Evolutionary conservation across 1,140 invertebrate genomes (phyloP).

Genomic region (Drosophila neocordata): DNA sequence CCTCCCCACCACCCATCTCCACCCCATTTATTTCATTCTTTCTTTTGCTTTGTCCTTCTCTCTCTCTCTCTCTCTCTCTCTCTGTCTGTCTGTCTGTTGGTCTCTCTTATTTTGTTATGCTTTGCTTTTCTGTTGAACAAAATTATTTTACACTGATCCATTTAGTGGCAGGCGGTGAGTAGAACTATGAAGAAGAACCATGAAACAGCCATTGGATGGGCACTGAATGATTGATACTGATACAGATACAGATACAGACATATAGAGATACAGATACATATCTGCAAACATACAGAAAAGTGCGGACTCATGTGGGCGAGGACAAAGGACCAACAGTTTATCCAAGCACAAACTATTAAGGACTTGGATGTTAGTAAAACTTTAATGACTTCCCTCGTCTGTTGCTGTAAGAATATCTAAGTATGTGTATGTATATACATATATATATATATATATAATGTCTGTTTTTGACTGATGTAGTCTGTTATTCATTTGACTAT

Average conservation of each 20-base stretch:
- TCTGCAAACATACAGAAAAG: background rate
- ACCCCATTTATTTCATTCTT: background rate
- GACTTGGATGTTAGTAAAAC: background rate
- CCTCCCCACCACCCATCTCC: background rate
- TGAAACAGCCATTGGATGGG: background rate
- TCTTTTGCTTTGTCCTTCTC: background rate
- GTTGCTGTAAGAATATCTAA: background rate
- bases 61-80: background rate
- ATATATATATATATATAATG: background rate
- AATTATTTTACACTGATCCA: conserved; percentile 20
- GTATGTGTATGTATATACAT: background rate
- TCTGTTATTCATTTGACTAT: conserved; percentile 20
- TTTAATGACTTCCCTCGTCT: conserved; percentile 3
- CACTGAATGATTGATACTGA: conserved; percentile 15
- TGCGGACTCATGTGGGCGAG: conserved; percentile 1
- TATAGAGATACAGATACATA: background rate
- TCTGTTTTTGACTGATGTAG: conserved; percentile 15
- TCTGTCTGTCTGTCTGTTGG: background rate
- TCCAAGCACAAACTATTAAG: conserved; percentile 4
- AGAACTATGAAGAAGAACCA: background rate
- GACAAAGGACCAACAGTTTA: background rate
- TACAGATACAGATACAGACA: conserved; percentile 6
- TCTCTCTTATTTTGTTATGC: background rate
- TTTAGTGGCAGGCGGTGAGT: background rate
- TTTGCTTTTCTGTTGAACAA: conserved; percentile 11